Conservation (phyloP, 2,797 vertebrate species). For the Phalanger gymnotis region DNA sequence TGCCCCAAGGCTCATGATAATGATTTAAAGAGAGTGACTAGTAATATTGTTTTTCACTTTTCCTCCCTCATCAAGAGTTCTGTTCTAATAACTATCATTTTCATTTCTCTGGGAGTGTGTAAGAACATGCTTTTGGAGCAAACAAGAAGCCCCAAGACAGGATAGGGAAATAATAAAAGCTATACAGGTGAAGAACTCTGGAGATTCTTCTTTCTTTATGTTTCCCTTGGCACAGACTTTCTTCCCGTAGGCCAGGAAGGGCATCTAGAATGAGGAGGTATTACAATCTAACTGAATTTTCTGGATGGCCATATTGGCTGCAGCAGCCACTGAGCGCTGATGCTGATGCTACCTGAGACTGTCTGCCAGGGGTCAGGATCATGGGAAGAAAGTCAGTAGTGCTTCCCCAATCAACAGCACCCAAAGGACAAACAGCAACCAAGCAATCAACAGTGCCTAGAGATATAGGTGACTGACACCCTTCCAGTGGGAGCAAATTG, state of each 20-base stretch:
- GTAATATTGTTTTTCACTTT: not conserved
- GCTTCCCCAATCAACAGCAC: not conserved
- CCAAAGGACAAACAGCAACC: no score
- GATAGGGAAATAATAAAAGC: not conserved
- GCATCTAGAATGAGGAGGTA: not conserved
- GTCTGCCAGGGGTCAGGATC: not conserved
- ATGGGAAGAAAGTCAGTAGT: not conserved
- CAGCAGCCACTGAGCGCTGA: not conserved
- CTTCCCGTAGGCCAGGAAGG: not conserved
- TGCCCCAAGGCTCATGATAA: not conserved
- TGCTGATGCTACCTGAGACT: not conserved
- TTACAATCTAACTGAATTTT: not conserved
- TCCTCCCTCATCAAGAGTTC: not conserved
- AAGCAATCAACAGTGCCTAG: not conserved
- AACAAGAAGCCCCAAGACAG: not conserved
- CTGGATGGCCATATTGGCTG: not conserved
- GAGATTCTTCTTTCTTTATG: not conserved
- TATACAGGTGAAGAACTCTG: no score
- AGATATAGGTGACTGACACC: not conserved
- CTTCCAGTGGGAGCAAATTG: not conserved
- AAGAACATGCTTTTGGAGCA: not conserved
- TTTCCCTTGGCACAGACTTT: not conserved
- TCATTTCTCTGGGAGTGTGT: not conserved
- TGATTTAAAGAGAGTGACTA: not conserved
- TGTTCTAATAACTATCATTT: not conserved